A percentile compares a stretch with the other conserved stretches of the same genome.
Conservation (phyloP, 2,113 vertebrate genomes). For the Platichthys flesus region DNA sequence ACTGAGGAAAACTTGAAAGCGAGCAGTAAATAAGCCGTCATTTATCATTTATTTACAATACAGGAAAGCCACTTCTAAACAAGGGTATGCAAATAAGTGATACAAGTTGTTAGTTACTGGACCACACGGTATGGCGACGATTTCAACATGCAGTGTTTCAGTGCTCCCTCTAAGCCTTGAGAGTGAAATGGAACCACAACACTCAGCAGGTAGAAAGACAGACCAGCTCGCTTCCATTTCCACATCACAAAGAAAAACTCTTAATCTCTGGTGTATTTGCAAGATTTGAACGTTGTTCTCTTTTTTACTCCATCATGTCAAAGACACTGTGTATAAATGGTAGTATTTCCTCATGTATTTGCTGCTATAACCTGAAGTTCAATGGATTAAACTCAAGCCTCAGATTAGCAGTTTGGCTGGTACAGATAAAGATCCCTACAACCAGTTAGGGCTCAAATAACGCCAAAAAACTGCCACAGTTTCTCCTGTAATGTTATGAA, state of each 20-base stretch:
- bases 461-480: background rate
- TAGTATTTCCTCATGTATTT: background rate
- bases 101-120: conserved; percentile 34
- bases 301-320: background rate
- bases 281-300: background rate
- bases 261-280: background rate
- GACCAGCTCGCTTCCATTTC: conserved; percentile 22
- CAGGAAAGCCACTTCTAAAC: conserved; percentile 29
- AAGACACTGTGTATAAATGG: background rate
- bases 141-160: conserved; percentile 74
- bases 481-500: background rate
- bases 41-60: conserved; percentile 68
- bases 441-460: background rate
- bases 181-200: conserved; percentile 47
- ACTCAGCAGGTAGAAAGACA: conserved; percentile 52
- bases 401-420: background rate
- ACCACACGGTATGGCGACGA: conserved; percentile 12
- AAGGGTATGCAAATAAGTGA: conserved; percentile 26
- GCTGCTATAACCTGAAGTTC: background rate
- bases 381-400: background rate
- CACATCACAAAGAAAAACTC: background rate
- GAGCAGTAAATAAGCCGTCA: conserved; percentile 57
- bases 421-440: background rate
- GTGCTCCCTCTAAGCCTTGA: conserved; percentile 82
- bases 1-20: conserved; percentile 39